Base-by-base conservation (phyloP, 1,140 invertebrate species). In the Phenacoccus solenopsis region DNA sequence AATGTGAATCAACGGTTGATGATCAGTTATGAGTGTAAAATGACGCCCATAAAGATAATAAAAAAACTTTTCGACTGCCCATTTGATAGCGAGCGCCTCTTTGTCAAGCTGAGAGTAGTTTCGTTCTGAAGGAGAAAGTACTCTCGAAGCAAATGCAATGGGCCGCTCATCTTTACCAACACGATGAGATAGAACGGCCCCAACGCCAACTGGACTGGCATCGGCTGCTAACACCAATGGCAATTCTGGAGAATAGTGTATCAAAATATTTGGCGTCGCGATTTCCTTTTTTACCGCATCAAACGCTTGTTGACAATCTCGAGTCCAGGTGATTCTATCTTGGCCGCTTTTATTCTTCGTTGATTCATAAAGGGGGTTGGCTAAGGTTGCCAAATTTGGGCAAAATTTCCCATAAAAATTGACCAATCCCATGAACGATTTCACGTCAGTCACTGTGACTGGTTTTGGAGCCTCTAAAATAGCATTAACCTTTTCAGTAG, bases 201-300 rank as follows among this genome's bases (percentile, higher is more conserved):
- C 81, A 2, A 85, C 72, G 16, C 81, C 83, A 74, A 78, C 78
- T 0, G 76, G 72, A 28, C 77, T 80, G 12, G 81, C 81, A 76
- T 85, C 83, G 30, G 79, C 78, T 13, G 79, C 75, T 30, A 84
- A 25, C 10, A 78, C 72, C 2, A 83, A 69, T 20, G 74, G 70
- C 28, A 75, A 72, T 12, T 76, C 70, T 28, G 77, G 76, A 59
- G 83, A 76, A 72, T 78, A 83, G 59, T 77, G 75, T 0, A 70
- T 68, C 1, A 79, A 70, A 12, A 78, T 64, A 24, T 22, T 24
- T 3, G 59, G 59, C 2, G 59, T 24, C 5, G 22, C 20, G 25
- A 64, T 64, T 20, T 10, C 59, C 16, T 64, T 9, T 25, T 64
- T 64, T 1, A 64, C 25, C 3, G 25, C 21, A 24, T 24, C 21